phyloP scores from a whole-genome alignment of 2,888 invertebrate genomes.

The Polydrusus pterygomalis region DNA sequence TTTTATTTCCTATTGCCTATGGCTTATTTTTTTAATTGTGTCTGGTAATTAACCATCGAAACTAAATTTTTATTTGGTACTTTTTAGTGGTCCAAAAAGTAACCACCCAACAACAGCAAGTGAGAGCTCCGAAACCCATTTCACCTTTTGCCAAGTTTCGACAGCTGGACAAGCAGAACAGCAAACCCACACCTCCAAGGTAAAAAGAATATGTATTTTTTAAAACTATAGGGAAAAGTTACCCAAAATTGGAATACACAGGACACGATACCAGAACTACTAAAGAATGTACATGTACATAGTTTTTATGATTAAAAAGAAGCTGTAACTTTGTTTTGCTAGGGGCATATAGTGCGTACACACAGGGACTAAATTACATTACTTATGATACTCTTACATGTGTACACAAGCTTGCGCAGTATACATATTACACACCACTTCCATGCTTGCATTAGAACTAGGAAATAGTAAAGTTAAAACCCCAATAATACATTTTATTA shows the following conservation, averaged over 20 bases:
- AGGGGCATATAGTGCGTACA: too few species aligned
- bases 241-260: not conserved
- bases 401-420: slow-evolving; percentile 6
- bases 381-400: not conserved
- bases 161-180: slow-evolving; percentile 92
- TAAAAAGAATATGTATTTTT: slow-evolving; percentile 73
- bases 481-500: slow-evolving; percentile 7
- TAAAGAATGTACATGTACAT: not conserved
- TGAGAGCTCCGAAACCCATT: slow-evolving; percentile 76
- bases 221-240: not conserved
- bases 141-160: slow-evolving; percentile 94
- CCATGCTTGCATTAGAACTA: slow-evolving; percentile 7
- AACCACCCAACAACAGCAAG: slow-evolving; percentile 62
- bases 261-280: not conserved
- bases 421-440: not conserved
- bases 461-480: not conserved
- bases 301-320: too few species aligned
- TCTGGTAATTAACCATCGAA: too few species aligned
- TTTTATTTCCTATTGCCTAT: too few species aligned
- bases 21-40: too few species aligned
- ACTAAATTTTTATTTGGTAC: not conserved
- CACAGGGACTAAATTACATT: too few species aligned
- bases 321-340: too few species aligned
- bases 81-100: slow-evolving; percentile 66
- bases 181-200: slow-evolving; percentile 85